phyloP scores from a whole-genome alignment of 2,797 vertebrate genomes.

The Siniperca obscura region DNA sequence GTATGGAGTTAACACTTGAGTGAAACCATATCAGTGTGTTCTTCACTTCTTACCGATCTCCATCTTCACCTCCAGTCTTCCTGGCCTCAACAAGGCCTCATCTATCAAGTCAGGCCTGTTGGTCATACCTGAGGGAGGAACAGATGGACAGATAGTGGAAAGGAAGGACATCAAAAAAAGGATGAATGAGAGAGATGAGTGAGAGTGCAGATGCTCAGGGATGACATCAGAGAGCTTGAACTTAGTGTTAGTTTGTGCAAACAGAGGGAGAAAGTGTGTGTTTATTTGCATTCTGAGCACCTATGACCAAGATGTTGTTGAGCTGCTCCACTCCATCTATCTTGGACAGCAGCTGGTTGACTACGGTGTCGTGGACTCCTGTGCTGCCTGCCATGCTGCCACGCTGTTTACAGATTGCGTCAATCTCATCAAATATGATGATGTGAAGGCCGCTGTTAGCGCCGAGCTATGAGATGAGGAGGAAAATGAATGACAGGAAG shows the following conservation, averaged over 20 bases:
- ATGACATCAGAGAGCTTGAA: not conserved
- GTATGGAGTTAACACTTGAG: not conserved
- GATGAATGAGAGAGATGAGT: conserved; percentile 33
- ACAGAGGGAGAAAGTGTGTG: not conserved
- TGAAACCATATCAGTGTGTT: conserved; percentile 8
- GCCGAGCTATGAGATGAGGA: conserved; percentile 85
- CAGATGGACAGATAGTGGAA: conserved; percentile 40
- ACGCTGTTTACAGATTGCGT: conserved; percentile 97
- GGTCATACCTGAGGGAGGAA: conserved; percentile 91
- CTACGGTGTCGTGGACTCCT: conserved; percentile 95
- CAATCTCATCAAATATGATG: conserved; percentile 98
- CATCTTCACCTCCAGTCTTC: conserved; percentile 97
- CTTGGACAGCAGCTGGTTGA: conserved; percentile 97
- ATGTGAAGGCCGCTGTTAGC: conserved; percentile 97
- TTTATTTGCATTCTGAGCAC: conserved; percentile 57
- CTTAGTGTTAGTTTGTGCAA: not conserved
- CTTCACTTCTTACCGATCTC: conserved; percentile 91
- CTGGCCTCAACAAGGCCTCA: conserved; percentile 94
- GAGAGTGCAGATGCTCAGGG: conserved; percentile 42
- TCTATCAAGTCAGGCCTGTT: conserved; percentile 98
- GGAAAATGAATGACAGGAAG: not conserved
- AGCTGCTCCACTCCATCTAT: conserved; percentile 98
- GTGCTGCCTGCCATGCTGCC: conserved; percentile 98
- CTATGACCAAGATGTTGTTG: conserved; percentile 98
- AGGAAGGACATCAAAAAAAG: conserved; percentile 16